Percentiles rank a stretch among this genome's conserved stretches.
phyloP scores from a whole-genome alignment of 2,888 invertebrate species.

The Protophormia terraenovae region DNA sequence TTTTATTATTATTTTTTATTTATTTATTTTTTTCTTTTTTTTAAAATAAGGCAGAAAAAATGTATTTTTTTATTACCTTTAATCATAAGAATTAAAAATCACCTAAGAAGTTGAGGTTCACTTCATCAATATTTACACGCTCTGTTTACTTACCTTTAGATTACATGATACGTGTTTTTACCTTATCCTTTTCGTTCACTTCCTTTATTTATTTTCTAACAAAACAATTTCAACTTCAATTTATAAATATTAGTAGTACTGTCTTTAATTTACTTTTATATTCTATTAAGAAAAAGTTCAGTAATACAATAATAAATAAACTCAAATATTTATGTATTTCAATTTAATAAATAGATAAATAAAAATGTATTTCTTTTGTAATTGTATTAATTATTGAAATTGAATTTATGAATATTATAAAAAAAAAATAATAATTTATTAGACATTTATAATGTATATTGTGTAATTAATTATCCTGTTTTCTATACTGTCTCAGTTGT shows the following conservation, averaged over 20 bases:
- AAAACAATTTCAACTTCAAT: neutral
- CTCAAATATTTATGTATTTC: too few relatives aligned
- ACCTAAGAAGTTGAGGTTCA: too few relatives aligned
- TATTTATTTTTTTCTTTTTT: too few relatives aligned
- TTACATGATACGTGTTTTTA: neutral
- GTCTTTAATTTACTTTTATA: too few relatives aligned
- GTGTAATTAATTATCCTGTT: neutral
- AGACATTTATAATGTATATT: neutral
- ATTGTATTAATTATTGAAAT: neutral
- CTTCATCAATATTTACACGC: too few relatives aligned
- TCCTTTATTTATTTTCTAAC: neutral
- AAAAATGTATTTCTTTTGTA: neutral
- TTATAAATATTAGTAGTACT: neutral
- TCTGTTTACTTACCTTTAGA: neutral
- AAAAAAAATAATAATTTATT: too few relatives aligned
- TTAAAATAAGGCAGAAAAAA: too few relatives aligned
- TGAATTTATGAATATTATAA: neutral
- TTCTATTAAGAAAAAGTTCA: neutral
- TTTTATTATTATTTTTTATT: too few relatives aligned
- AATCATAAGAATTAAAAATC: too few relatives aligned
- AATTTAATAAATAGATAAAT: too few relatives aligned
- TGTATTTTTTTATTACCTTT: too few relatives aligned
- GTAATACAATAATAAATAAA: neutral
- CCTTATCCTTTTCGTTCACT: neutral
- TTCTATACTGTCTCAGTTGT: neutral